These are phyloP conservation scores for Euproctis similis DNA, from an alignment of 2,888 invertebrate genomes.

Conservation along the genomic window DNA sequence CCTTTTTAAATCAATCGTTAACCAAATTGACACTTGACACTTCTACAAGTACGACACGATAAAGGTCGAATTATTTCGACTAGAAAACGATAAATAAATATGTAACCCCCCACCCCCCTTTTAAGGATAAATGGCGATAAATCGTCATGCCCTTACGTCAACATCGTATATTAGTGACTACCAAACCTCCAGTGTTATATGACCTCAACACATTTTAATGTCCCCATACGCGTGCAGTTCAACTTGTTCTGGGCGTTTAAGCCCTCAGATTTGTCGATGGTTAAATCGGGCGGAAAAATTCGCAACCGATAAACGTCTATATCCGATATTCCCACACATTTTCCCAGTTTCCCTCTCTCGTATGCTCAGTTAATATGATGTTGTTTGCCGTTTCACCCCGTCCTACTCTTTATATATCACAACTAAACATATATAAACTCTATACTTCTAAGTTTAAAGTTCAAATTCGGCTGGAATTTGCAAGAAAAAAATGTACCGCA, in stretches of 20 bases:
- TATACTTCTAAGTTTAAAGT: accelerated
- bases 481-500: slow-evolving; percentile 48
- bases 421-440: slow-evolving; percentile 24
- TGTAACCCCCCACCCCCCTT: too few relatives aligned
- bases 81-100: slow-evolving; percentile 63
- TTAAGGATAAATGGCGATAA: slow-evolving; percentile 62
- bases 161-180: slow-evolving; percentile 65
- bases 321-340: slow-evolving; percentile 76
- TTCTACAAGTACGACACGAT: slow-evolving; percentile 37
- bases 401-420: slow-evolving; percentile 18
- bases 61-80: slow-evolving; percentile 48
- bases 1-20: slow-evolving; percentile 24
- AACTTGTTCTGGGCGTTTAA: slow-evolving; percentile 39
- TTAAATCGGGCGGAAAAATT: slow-evolving; percentile 75
- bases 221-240: slow-evolving; percentile 21
- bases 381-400: slow-evolving; percentile 70
- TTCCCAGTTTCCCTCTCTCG: slow-evolving; percentile 71
- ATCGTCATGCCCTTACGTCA: slow-evolving; percentile 67
- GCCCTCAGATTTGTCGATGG: slow-evolving; percentile 67
- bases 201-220: slow-evolving; percentile 21
- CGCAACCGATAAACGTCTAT: slow-evolving; percentile 73
- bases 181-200: slow-evolving; percentile 30
- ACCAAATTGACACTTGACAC: slow-evolving; percentile 27
- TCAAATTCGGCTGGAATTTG: slow-evolving; percentile 6
- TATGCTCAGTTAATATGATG: slow-evolving; percentile 75